A percentile compares a stretch with the other conserved stretches of the same genome.
Conservation (phyloP, 2,888 invertebrate species). For the Stratiomys singularior region DNA sequence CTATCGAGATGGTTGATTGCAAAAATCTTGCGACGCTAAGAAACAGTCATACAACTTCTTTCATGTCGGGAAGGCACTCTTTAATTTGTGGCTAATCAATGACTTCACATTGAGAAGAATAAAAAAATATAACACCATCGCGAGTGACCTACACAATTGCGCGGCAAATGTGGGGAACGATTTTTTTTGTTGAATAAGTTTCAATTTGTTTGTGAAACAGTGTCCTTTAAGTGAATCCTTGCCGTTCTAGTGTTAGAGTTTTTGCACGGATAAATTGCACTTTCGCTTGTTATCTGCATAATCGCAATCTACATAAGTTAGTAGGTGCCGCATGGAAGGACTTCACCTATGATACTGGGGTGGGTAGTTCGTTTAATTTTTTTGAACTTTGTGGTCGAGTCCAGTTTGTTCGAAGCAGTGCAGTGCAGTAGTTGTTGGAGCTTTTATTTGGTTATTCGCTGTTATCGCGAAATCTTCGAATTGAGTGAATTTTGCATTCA, state of each 20-base stretch:
- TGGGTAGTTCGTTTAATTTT: neutral
- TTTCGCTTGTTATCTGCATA: constrained; percentile 20
- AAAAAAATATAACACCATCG: too few relatives aligned
- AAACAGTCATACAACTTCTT: constrained; percentile 40
- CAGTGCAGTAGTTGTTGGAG: neutral
- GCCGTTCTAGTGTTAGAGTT: too few relatives aligned
- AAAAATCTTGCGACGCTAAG: constrained; percentile 27
- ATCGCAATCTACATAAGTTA: constrained; percentile 31
- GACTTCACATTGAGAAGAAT: too few relatives aligned
- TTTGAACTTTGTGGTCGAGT: neutral
- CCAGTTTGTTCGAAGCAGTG: neutral
- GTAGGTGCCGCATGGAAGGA: constrained; percentile 1
- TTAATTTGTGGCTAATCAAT: neutral
- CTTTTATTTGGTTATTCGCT: neutral
- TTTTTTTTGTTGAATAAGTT: too few relatives aligned
- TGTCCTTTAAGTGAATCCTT: too few relatives aligned
- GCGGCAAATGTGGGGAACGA: too few relatives aligned
- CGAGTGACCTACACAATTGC: too few relatives aligned
- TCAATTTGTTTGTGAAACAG: too few relatives aligned
- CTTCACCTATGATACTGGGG: neutral
- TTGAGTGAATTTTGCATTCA: too few relatives aligned
- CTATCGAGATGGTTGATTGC: constrained; percentile 30
- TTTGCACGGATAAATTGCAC: neutral
- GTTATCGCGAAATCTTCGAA: too few relatives aligned
- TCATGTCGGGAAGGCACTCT: constrained; percentile 13